Base-by-base conservation (phyloP, 2,888 invertebrate species). In the Bedellia somnulentella region DNA sequence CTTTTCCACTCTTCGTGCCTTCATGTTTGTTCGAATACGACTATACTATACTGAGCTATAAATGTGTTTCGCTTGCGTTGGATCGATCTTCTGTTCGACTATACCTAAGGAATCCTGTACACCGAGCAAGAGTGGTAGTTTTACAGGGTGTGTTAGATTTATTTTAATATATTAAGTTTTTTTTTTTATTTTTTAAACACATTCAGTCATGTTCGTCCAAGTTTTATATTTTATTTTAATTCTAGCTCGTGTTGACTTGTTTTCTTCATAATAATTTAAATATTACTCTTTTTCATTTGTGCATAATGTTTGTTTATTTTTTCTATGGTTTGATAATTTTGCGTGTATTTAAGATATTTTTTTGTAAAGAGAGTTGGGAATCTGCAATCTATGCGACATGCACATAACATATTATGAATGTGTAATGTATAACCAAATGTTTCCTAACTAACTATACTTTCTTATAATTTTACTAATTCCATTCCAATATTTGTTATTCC, bases 201-300 rank as follows among this genome's bases (percentile, higher is more conserved):
- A 63, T 70, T 67, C 67, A 64, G 57, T 62, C 49, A 54, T 54
- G 49, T 60, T 63, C 59, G 70, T 73, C 71, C 73, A 71, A 64
- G 68, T 70, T 73, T 62, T 70, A 63, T 63, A 61, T 68, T 71
- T 49, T 71, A 73, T 61, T 57, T 56, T 59, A 50, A 52, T 60
- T 62, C 58, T 61, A 58, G 53, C 49, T 57, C 47, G 44, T 46
- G 64, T 64, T 73, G 61, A 64, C 57, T 61, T 61, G 58, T 64
- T 70, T 58, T 31, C 27, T 67, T 68, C 57, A 57, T 67, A 61
- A 58, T 68, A 60, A 66, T 66, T 64, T 70, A 63, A 64, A 57
- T 52, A 62, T 67, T 59, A 58, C 62, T 66, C 57, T 52, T 46
- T 47, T 51, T 53, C 48, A 8, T 13, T 26, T 10, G 58, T 46